Percentiles rank a stretch among this genome's conserved stretches.
phyloP scores from a whole-genome alignment of 2,888 invertebrate genomes.

The Ochropacha duplaris region DNA sequence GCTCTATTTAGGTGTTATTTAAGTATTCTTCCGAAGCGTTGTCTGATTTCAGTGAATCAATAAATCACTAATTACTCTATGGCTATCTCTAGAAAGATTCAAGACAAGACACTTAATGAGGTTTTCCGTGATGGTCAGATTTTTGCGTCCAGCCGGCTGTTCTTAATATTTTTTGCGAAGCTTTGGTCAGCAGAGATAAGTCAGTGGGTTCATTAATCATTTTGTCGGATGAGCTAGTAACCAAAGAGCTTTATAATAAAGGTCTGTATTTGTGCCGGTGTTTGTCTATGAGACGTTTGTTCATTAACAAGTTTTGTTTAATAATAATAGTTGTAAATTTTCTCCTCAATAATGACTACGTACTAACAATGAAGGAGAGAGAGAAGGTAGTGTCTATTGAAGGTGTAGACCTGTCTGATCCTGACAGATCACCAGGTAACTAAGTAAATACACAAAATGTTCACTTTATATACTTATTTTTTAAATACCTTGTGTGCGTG shows the following conservation, averaged over 20 bases:
- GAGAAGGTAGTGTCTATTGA: too few species aligned
- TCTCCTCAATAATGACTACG: too few species aligned
- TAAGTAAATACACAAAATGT: too few species aligned
- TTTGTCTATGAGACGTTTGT: background rate
- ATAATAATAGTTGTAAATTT: too few species aligned
- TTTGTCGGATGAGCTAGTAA: conserved; percentile 8
- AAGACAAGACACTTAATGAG: conserved; percentile 30
- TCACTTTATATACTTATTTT: too few species aligned
- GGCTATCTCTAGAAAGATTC: background rate
- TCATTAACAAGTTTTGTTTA: background rate
- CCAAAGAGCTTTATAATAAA: background rate
- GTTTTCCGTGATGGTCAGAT: conserved; percentile 33
- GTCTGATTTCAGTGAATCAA: background rate
- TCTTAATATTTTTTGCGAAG: conserved; percentile 31
- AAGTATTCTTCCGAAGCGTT: background rate
- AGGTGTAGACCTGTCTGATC: too few species aligned
- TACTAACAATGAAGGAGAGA: too few species aligned
- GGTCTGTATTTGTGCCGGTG: background rate
- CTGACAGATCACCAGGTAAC: too few species aligned
- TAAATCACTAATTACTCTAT: background rate
- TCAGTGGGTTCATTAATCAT: conserved; percentile 36
- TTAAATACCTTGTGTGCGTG: too few species aligned
- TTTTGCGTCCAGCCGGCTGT: conserved; percentile 25
- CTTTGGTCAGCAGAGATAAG: conserved; percentile 31
- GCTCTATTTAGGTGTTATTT: too few species aligned